phyloP scores from a whole-genome alignment of 64 coral and sea anemone genomes.

The Stylophora pistillata region DNA sequence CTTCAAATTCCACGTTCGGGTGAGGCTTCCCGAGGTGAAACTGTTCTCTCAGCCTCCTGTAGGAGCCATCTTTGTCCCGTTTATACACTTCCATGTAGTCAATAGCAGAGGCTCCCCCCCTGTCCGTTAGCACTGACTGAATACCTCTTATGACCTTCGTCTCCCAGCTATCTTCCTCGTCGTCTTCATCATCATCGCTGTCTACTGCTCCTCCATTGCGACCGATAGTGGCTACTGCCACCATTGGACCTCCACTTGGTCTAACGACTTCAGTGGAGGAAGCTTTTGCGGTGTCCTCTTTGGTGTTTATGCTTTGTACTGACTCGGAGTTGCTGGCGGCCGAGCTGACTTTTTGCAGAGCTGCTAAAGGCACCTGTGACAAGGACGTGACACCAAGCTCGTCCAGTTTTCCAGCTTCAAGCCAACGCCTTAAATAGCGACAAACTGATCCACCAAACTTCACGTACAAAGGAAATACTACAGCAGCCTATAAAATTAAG shows the following conservation, averaged over 20 bases:
- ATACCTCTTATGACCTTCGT: conserved; percentile 24
- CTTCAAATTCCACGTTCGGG: conserved; percentile 55
- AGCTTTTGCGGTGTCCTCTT: neutral
- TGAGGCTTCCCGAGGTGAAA: conserved; percentile 53
- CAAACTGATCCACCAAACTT: conserved; percentile 90
- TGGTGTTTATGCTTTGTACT: neutral
- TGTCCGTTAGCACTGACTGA: conserved; percentile 11
- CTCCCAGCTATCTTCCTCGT: conserved; percentile 12
- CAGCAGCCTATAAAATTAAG: conserved; percentile 29
- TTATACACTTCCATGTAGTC: conserved; percentile 18
- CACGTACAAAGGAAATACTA: conserved; percentile 69
- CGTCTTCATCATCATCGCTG: conserved; percentile 15
- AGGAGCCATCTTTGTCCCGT: conserved; percentile 4
- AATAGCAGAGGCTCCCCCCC: conserved; percentile 12
- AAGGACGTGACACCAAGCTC: neutral
- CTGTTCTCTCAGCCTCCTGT: conserved; percentile 8
- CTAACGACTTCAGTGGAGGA: neutral
- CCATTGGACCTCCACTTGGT: neutral
- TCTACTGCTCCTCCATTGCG: neutral
- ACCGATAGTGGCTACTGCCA: neutral
- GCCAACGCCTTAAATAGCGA: conserved; percentile 82
- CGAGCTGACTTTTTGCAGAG: neutral
- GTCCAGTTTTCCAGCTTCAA: conserved; percentile 63
- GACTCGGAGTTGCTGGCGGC: neutral
- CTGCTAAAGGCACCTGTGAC: neutral